Base-by-base conservation (phyloP, 2,888 invertebrate species). In the Dilophus febrilis region DNA sequence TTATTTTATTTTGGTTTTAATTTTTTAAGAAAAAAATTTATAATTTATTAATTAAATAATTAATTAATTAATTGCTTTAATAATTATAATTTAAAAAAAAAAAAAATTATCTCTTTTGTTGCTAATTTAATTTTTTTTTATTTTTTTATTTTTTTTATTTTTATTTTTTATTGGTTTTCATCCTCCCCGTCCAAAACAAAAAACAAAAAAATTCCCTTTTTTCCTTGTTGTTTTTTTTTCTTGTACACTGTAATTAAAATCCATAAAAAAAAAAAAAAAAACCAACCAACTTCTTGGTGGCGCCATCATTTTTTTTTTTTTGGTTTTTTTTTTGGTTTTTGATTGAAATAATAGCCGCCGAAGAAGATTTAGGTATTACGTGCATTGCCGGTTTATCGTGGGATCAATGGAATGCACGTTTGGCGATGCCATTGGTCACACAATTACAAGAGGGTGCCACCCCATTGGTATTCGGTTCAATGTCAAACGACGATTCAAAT, bases 371-470 rank as follows among this genome's bases (percentile, higher is more conserved):
- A 63, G 74, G 76, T 65, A 76, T 77, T 67, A 74, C 71, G 50
- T 66, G 80, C 58, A 66, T 74, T 67, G 67, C 70, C 63, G 71
- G 77, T 53, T 68, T 70, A 61, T 70, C 71, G 58, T 78, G 78
- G 77, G 76, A 74, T 51, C 73, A 74, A 61, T 78, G 77, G 77
- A 78, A 78, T 52, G 74, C 77, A 50, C 68, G 82, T 51, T 64
- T 84, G 60, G 79, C 81, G 51, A 67, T 78, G 64, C 77, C 78
- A 42, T 68, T 77, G 59, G 72, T 74, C 55, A 66, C 68, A 22
- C 59, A 70, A 49, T 61, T 72, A 56, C 66, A 72, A 36, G 72
- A 70, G 52, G 64, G 66, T 54, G 64, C 55, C 31, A 58, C 58
- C 44, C 61, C 63, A 3, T 40, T 63, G 39, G 53, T 62, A 45